Evolutionary conservation across 2,113 vertebrate species (phyloP).

Genomic region (Antidorcas marsupialis): DNA sequence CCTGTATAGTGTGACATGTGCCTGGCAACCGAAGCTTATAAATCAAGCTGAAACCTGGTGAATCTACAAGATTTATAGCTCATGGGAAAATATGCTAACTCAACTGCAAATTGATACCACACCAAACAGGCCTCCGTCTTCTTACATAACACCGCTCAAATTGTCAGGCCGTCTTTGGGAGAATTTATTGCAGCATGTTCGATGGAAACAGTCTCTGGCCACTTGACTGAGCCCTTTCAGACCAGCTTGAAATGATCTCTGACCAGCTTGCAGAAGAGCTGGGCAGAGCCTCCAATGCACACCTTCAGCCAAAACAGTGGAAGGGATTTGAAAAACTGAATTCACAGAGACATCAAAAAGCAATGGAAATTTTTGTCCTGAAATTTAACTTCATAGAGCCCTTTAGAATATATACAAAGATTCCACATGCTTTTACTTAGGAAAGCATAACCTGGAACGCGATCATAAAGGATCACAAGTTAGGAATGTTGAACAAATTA

Average conservation of each 20-base stretch:
- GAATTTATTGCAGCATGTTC: not conserved
- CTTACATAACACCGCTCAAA: not conserved
- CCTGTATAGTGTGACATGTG: not conserved
- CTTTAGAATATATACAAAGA: not conserved
- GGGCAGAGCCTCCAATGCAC: not conserved
- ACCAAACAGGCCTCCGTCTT: not conserved
- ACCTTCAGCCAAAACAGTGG: not conserved
- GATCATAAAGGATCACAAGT: not conserved
- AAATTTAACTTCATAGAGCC: not conserved
- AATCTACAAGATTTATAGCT: not conserved
- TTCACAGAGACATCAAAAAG: not conserved
- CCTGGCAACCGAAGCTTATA: not conserved
- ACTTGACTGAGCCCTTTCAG: not conserved
- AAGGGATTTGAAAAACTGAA: not conserved
- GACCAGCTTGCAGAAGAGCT: not conserved
- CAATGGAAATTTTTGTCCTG: not conserved
- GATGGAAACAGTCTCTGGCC: not conserved
- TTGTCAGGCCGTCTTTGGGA: not conserved
- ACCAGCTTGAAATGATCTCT: not conserved
- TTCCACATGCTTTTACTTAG: not conserved
- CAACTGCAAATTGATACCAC: not conserved
- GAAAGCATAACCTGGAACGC: not conserved
- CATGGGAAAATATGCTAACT: not conserved
- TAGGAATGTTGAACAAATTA: not conserved
- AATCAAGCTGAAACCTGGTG: not conserved